Evolutionary conservation across 2,113 vertebrate species (phyloP), one percentile per base, ranked within the genome.

Genomic region (Corythaixoides concolor): DNA sequence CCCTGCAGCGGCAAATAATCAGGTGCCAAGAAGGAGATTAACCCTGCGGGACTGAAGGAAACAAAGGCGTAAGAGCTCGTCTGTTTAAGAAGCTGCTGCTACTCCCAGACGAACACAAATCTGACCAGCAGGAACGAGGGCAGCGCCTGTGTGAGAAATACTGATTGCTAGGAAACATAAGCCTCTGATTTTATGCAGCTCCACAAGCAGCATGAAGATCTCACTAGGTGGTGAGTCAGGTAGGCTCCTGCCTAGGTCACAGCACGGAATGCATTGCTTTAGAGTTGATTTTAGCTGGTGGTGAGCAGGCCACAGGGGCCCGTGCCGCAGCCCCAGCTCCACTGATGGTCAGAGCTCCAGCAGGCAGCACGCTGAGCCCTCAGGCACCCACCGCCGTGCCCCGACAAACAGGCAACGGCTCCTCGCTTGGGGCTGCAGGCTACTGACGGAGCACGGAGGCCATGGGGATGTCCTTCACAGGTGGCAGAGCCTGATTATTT

Each of bases 1-100:
- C 86, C 84, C 95, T 3, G 2, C 87, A 95, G 93, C 8, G 1
- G 66, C 58, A 94, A 95, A 97, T 88, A 92, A 96, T 91, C 95
- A 94, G 91, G 97, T 94, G 94, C 96, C 94, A 95, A 91, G 90
- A 22, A 84, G 60, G 75, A 94, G 95, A 96, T 97, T 95, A 96
- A 95, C 92, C 84, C 87, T 28, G 47, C 5, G 37, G 66, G 73
- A 81, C 82, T 74, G 81, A 79, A 88, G 74, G 70, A 85, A 95
- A 95, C 93, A 96, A 95, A 94, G 89, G 89, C 59, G 0, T 43
- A 83, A 88, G 85, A 88, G 64, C 73, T 5, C 4, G 67, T 67
- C 66, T 66, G 80, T 55, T 95, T 58, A 92, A 91, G 70, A 91
- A 93, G 78, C 86, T 82, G 90, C 81, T 33, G 33, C 50, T 92